Conservation (phyloP, 2,113 vertebrate genomes). For the Trachemys scripta region DNA sequence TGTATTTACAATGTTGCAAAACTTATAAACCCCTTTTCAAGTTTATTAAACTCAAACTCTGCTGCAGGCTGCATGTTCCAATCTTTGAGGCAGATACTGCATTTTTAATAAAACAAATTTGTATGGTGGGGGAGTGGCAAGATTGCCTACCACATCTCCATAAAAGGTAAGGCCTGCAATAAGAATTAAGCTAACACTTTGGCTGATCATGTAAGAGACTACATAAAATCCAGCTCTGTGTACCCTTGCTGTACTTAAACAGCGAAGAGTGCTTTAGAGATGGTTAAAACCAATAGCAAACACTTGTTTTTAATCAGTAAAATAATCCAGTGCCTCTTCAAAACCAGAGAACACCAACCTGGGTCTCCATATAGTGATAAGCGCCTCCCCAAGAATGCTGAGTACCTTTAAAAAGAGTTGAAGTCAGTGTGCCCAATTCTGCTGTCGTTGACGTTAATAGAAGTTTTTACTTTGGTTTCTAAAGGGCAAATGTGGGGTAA, state of each 20-base stretch:
- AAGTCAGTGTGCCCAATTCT: background rate
- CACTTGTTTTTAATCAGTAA: background rate
- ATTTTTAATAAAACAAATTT: background rate
- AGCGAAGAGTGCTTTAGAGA: background rate
- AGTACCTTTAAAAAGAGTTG: background rate
- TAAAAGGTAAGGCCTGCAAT: background rate
- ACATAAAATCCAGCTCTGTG: background rate
- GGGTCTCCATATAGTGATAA: background rate
- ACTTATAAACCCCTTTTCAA: background rate
- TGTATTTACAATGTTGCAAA: background rate
- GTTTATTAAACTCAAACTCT: background rate
- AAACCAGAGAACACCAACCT: background rate
- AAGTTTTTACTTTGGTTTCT: background rate
- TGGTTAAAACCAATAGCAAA: background rate
- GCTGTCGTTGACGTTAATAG: background rate
- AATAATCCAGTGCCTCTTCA: background rate
- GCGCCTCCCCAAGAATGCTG: background rate
- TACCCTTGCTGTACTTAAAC: background rate
- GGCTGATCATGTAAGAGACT: background rate
- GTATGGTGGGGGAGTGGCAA: background rate
- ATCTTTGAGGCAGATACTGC: background rate
- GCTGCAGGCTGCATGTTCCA: rapidly evolving
- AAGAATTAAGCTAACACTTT: background rate
- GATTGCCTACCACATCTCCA: background rate
- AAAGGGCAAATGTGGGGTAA: background rate